phyloP scores from a whole-genome alignment of 2,113 vertebrate species.

The Cinclus cinclus region DNA sequence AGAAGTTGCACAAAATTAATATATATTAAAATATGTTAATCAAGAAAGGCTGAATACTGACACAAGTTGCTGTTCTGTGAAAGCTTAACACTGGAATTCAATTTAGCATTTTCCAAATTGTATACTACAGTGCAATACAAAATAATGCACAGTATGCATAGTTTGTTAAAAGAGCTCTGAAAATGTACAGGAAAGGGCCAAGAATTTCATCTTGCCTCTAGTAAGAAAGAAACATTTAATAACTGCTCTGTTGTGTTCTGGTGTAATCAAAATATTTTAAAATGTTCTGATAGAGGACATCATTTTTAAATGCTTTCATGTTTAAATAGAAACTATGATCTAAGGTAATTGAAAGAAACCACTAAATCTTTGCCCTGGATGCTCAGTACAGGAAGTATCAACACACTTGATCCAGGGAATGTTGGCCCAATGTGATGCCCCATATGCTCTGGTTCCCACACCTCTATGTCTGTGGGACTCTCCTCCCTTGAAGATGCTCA shows the following conservation, averaged over 20 bases:
- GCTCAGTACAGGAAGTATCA: not conserved
- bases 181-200: not conserved
- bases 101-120: not conserved
- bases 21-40: not conserved
- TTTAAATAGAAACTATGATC: not conserved
- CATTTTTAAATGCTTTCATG: not conserved
- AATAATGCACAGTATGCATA: not conserved
- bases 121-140: not conserved
- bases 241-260: not conserved
- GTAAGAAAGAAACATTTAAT: not conserved
- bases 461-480: accelerated
- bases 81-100: not conserved
- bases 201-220: not conserved
- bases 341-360: not conserved
- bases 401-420: not conserved
- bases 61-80: not conserved
- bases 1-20: not conserved
- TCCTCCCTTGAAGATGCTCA: no score
- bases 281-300: not conserved
- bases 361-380: not conserved
- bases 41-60: not conserved
- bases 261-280: not conserved
- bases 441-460: accelerated
- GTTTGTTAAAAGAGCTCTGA: not conserved
- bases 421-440: accelerated